Percentiles rank a stretch among this genome's conserved stretches.
These are phyloP conservation scores for Aradophagus sp. DNA, from an alignment of 1,140 invertebrate genomes.

Conservation along the genomic window DNA sequence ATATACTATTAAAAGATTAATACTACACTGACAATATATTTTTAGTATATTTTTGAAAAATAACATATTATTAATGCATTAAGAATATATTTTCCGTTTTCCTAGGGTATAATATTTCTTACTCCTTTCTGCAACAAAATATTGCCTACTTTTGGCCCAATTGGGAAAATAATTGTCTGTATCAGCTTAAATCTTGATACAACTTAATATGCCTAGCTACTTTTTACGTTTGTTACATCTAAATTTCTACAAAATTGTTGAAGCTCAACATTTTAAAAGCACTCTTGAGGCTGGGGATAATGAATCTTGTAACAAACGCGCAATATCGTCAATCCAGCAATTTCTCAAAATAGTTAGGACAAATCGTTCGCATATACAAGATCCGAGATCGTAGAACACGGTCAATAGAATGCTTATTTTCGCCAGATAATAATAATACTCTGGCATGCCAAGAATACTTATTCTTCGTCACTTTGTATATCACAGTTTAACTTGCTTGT, in stretches of 20 bases:
- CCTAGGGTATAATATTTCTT: no score
- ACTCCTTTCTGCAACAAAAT: no score
- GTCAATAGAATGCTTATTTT: constrained; percentile 55
- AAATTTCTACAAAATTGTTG: background rate
- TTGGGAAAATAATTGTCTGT: no score
- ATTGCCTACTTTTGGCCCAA: no score
- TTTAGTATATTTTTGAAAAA: no score
- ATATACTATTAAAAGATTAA: no score
- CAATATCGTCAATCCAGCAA: constrained; percentile 49
- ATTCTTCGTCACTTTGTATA: constrained; percentile 45
- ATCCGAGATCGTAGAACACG: constrained; percentile 54
- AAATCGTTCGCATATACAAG: constrained; percentile 58
- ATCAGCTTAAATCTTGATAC: no score
- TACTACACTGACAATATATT: no score
- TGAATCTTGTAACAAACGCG: constrained; percentile 39
- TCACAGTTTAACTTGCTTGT: constrained; percentile 40
- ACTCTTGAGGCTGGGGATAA: constrained; percentile 2
- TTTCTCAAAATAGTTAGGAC: constrained; percentile 67
- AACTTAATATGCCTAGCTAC: no score
- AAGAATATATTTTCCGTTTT: no score
- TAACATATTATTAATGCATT: no score
- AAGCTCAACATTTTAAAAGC: background rate
- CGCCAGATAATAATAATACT: constrained; percentile 53
- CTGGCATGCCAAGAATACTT: constrained; percentile 55
- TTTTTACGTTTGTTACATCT: no score